A percentile compares a stretch with the other conserved stretches of the same genome.
Conservation (phyloP, 1,140 invertebrate genomes). For the Drosophila auraria region DNA sequence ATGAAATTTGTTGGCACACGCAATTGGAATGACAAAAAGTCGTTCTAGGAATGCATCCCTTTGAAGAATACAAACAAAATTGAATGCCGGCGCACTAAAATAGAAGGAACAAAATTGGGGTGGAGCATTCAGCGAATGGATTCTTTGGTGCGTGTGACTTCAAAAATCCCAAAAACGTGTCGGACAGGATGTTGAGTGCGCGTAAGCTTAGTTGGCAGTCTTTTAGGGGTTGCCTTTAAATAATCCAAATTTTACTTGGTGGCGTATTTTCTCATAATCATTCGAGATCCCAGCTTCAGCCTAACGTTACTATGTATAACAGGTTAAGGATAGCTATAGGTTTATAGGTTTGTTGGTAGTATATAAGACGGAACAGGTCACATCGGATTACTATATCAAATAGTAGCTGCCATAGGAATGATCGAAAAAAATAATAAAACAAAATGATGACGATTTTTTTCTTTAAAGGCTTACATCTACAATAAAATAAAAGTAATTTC, state of each 20-base stretch:
- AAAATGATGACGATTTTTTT: no score
- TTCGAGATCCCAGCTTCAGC: no score
- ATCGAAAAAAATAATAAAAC: no score
- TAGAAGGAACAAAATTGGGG: conserved; percentile 19
- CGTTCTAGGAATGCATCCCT: conserved; percentile 48
- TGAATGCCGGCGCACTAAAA: conserved; percentile 37
- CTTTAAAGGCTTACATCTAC: no score
- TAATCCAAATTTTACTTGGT: conserved; percentile 10
- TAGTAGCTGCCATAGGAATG: no score
- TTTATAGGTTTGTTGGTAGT: no score
- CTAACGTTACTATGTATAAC: no score
- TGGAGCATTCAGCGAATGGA: conserved; percentile 17
- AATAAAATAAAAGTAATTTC: no score
- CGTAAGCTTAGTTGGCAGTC: conserved; percentile 34
- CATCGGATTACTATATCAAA: no score
- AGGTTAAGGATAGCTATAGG: no score
- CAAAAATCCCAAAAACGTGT: conserved; percentile 84
- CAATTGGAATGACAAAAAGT: conserved; percentile 60
- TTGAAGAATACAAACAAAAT: conserved; percentile 50
- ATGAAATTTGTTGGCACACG: conserved; percentile 68
- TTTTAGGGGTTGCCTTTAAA: conserved; percentile 37
- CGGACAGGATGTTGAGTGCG: conserved; percentile 74
- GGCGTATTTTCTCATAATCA: conserved; percentile 20
- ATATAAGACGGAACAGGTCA: no score
- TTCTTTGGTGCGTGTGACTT: conserved; percentile 77